These are phyloP conservation scores for Petrocephalus microphthalmus DNA, from an alignment of 2,113 vertebrate genomes.

Conservation along the genomic window DNA sequence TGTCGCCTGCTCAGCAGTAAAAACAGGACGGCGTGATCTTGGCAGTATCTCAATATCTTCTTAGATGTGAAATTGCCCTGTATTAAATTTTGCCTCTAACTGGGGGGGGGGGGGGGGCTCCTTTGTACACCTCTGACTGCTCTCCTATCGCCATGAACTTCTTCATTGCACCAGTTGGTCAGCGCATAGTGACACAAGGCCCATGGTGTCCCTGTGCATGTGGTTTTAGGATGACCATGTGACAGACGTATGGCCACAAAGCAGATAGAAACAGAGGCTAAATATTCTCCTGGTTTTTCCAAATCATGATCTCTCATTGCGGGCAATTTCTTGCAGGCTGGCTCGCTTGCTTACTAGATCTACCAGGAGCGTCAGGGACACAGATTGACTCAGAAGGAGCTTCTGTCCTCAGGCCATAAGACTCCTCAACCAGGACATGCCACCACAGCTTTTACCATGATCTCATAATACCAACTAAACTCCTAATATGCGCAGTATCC, in stretches of 20 bases:
- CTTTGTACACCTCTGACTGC: background rate
- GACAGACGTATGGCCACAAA: background rate
- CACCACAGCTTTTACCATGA: too few species aligned
- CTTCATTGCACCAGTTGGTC: background rate
- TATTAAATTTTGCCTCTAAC: background rate
- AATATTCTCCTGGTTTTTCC: background rate
- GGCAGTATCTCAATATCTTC: conserved; percentile 11
- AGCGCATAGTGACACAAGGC: background rate
- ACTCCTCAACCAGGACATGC: background rate
- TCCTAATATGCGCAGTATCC: background rate
- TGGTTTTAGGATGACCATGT: too few species aligned
- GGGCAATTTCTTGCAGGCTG: background rate
- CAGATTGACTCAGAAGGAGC: background rate
- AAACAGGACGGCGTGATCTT: background rate
- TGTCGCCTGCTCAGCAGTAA: conserved; percentile 17
- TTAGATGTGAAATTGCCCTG: conserved; percentile 16
- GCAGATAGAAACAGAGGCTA: background rate
- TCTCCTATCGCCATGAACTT: background rate
- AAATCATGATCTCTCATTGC: background rate
- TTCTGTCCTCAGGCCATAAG: background rate
- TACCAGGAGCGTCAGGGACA: background rate
- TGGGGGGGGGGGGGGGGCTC: background rate
- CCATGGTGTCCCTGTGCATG: background rate
- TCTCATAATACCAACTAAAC: background rate
- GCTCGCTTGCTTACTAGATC: background rate